Evolutionary conservation across 92 coral and sea anemone species (phyloP).

Genomic region (Zoanthus sansibaricus): DNA sequence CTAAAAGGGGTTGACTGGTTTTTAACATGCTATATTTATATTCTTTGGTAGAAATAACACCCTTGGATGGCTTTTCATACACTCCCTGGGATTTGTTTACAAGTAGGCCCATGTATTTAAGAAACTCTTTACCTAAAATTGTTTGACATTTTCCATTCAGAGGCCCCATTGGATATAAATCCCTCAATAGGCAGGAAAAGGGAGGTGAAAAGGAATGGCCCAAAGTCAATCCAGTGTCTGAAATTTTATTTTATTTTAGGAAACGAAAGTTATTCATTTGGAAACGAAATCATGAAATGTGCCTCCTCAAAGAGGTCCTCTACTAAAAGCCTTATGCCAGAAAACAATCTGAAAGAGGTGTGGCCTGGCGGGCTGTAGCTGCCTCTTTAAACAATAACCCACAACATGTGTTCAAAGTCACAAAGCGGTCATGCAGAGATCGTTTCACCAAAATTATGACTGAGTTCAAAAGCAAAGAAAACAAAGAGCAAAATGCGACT

Average conservation of each 20-base stretch:
- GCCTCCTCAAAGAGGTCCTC: slow-evolving; percentile 55
- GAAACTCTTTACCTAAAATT: neutral
- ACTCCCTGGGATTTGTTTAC: slow-evolving; percentile 13
- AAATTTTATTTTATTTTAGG: slow-evolving; percentile 21
- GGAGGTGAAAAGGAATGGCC: neutral
- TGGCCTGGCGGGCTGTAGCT: slow-evolving; percentile 53
- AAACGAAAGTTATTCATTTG: slow-evolving; percentile 62
- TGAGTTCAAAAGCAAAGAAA: slow-evolving; percentile 41
- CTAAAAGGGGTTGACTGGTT: neutral
- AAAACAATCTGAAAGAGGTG: slow-evolving; percentile 47
- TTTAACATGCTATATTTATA: neutral
- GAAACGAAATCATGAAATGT: slow-evolving; percentile 53
- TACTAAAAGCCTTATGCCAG: slow-evolving; percentile 45
- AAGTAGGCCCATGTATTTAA: slow-evolving; percentile 5
- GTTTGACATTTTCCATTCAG: neutral
- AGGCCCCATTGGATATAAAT: neutral
- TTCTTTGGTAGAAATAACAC: slow-evolving; percentile 19
- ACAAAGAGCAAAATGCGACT: slow-evolving; percentile 47
- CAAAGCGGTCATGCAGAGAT: slow-evolving; percentile 48
- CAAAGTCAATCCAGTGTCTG: neutral
- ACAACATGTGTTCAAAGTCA: slow-evolving; percentile 41
- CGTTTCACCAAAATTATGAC: slow-evolving; percentile 44
- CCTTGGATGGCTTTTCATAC: slow-evolving; percentile 12
- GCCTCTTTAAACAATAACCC: slow-evolving; percentile 28
- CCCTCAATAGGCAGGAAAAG: neutral